phyloP scores from a whole-genome alignment of 1,140 invertebrate genomes.

The Apocrypta bakeri region DNA sequence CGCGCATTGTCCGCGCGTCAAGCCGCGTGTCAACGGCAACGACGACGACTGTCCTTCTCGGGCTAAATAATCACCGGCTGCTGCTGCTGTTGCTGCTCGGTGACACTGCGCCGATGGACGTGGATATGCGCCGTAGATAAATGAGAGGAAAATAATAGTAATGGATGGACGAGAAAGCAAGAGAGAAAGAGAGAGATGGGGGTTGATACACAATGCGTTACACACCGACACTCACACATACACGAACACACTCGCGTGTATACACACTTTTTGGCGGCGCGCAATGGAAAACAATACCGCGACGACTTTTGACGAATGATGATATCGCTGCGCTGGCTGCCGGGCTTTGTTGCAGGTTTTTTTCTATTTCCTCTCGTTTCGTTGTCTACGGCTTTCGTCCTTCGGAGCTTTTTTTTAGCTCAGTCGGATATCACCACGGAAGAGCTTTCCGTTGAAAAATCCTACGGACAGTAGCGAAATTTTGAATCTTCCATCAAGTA shows the following conservation, averaged over 20 bases:
- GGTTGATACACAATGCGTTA: slow-evolving; percentile 23
- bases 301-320: slow-evolving; percentile 31
- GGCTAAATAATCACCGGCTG: slow-evolving; percentile 53
- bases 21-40: slow-evolving; percentile 62
- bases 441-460: background rate
- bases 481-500: background rate
- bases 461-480: background rate
- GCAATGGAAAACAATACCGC: slow-evolving; percentile 6
- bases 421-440: background rate
- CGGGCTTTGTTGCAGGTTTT: background rate
- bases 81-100: slow-evolving; percentile 21
- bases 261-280: slow-evolving; percentile 2
- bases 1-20: slow-evolving; percentile 70
- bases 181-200: background rate
- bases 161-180: background rate
- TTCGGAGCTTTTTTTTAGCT: background rate
- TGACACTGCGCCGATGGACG: slow-evolving; percentile 6
- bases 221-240: slow-evolving; percentile 1
- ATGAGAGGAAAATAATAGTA: slow-evolving; percentile 35
- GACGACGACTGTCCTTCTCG: slow-evolving; percentile 50
- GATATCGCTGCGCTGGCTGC: background rate
- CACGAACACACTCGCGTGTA: background rate
- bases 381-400: background rate
- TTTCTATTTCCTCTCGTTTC: background rate
- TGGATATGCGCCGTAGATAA: slow-evolving; percentile 1